Evolutionary conservation across 2,113 vertebrate species (phyloP), one percentile per base, ranked within the genome.

Genomic region (Laterallus jamaicensis): DNA sequence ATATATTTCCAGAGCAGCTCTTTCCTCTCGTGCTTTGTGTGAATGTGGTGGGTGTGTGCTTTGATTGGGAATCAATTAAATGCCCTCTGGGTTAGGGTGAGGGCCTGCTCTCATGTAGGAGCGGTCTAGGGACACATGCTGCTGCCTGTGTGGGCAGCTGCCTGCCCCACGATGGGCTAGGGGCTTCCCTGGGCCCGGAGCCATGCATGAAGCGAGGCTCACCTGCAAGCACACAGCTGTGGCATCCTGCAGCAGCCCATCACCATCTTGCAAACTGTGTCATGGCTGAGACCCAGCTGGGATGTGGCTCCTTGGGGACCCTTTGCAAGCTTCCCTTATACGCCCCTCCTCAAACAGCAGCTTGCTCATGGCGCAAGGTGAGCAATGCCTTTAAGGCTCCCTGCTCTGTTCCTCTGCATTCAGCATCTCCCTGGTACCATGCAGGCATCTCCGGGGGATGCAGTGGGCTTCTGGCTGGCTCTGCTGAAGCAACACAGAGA

Each of bases 1-100:
- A 40, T 79, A 59, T 67, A 92, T 93, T 96, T 95, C 95, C 60
- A 24, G 87, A 58, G 71, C 95, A 93, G 96, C 92, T 80, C 86
- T 96, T 96, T 94, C 85, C 76, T 84, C 94, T 91, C 6, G 8
- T 9, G 17, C 44, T 47, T 18, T 9, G 44, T 47, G 44, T 47
- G 44, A 47, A 47, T 47, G 44, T 18, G 44, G 44, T 19, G 44
- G 44, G 44, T 8, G 9, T 6, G 17, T 19, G 66, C 79, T 93
- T 80, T 78, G 58, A 58, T 31, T 71, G 60, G 37, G 84, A 92
- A 91, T 37, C 84, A 78, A 93, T 77, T 88, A 88, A 93, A 81
- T 2, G 4, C 28, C 83, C 83, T 4, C 1, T 29, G 50, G 70
- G 22, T 24, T 2, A 10, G 25, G 29, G 55, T 15, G 62, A 49